phyloP scores from a whole-genome alignment of 1,140 invertebrate genomes.

The Heliconius hewitsoni region DNA sequence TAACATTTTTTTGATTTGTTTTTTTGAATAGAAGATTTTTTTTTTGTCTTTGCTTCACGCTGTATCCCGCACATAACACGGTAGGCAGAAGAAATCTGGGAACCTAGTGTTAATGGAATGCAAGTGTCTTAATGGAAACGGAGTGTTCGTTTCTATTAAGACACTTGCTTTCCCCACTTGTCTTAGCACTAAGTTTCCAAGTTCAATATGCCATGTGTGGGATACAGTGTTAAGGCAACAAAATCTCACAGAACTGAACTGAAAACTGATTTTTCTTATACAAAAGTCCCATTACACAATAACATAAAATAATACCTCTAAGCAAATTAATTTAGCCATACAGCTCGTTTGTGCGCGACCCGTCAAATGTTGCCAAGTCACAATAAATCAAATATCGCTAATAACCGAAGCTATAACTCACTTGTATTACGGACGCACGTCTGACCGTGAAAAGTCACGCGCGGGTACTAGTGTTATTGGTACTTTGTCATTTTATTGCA shows the following conservation, averaged over 20 bases:
- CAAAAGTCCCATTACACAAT: too few relatives aligned
- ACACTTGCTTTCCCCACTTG: too few relatives aligned
- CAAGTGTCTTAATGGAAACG: too few relatives aligned
- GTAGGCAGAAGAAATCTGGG: neutral
- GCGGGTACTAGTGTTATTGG: neutral
- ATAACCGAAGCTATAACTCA: constrained; percentile 14
- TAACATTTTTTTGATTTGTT: too few relatives aligned
- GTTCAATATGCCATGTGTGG: too few relatives aligned
- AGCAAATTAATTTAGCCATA: neutral
- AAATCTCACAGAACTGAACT: too few relatives aligned
- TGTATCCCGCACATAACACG: too few relatives aligned
- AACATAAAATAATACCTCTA: neutral
- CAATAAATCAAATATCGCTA: constrained; percentile 18
- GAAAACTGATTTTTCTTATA: too few relatives aligned
- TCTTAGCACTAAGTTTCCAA: too few relatives aligned
- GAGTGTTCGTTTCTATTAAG: neutral
- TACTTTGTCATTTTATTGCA: neutral
- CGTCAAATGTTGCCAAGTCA: constrained; percentile 13
- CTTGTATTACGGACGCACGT: neutral
- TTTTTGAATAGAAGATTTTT: too few relatives aligned
- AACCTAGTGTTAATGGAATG: neutral
- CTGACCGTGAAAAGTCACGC: constrained; percentile 23
- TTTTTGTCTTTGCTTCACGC: too few relatives aligned
- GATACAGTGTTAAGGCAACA: too few relatives aligned
- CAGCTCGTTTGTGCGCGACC: neutral